Base-by-base conservation (phyloP, 2,888 invertebrate species). In the Lithophane ornitopus region DNA sequence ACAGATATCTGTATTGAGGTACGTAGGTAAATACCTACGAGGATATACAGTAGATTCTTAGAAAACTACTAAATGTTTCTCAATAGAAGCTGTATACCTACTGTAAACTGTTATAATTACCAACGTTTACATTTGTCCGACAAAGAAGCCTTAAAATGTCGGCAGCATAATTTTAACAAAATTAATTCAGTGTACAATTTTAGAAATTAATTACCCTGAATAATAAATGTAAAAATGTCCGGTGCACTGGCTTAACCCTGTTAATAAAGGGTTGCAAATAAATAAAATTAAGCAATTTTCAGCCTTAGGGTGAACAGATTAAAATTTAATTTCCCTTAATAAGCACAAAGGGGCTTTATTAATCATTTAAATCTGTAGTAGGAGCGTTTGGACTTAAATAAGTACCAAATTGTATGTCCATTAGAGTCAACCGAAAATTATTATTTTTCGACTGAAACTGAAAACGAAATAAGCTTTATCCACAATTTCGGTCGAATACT, bases 181-280 rank as follows among this genome's bases (percentile, higher is more conserved):
- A 69, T 52, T 39, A 41, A 46, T 59, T 65, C 26, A 41, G 58
- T 46, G 39, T 58, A 34, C 19, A 59, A 66, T 82, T 66, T 82
- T 66, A 65, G 28, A 65, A 78, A 82, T 61, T 61, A 66, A 80
- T 83, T 78, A 12, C n/a, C 3, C 41, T 77, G 59, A 77, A 85
- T 81, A 73, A 72, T 85, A 73, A 77, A 77, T 72, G 54, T 74
- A 52, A 80, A 79, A 80, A 84, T 69, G 77, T 85, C 82, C 62
- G 46, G 61, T 77, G 72, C 73, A 74, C 72, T 67, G 72, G 65
- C 58, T 65, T 73, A 22, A 9, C 49, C 26, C 61, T 61, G 28
- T 74, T 72, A 52, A 70, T 67, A 72, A 75, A 70, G 65, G 77
- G 62, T 52, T 68, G 26, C 61, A 69, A 75, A 78, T 82, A 70